phyloP scores from a whole-genome alignment of 1,140 invertebrate species.

The Acromyrmex echinatior region DNA sequence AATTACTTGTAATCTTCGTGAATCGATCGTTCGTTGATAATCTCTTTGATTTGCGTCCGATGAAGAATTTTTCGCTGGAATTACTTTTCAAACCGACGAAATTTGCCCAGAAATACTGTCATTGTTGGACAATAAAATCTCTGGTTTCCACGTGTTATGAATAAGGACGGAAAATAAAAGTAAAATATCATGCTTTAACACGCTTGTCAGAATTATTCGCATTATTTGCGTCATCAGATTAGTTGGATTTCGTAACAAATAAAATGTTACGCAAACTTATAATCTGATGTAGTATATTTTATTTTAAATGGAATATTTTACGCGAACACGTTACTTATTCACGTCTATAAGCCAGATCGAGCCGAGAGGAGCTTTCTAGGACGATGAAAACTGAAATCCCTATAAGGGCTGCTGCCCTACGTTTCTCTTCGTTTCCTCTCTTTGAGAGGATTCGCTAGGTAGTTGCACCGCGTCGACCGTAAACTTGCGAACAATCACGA shows the following conservation, averaged over 20 bases:
- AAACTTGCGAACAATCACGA: slow-evolving; percentile 80
- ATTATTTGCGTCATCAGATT: slow-evolving; percentile 13
- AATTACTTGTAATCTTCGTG: slow-evolving; percentile 33
- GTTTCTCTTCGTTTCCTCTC: slow-evolving; percentile 53
- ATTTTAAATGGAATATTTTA: slow-evolving; percentile 20
- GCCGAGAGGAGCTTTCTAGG: slow-evolving; percentile 29
- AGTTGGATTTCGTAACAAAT: background rate
- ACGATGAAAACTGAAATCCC: slow-evolving; percentile 53
- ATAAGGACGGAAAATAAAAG: background rate
- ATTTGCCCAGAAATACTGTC: slow-evolving; percentile 15
- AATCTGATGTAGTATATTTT: slow-evolving; percentile 11
- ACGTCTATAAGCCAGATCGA: background rate
- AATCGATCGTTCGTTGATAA: slow-evolving; percentile 30
- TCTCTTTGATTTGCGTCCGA: slow-evolving; percentile 22
- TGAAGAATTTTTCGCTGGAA: slow-evolving; percentile 7
- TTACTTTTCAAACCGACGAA: slow-evolving; percentile 32
- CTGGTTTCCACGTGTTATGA: background rate
- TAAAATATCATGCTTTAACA: background rate
- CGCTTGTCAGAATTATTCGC: background rate
- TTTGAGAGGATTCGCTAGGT: slow-evolving; percentile 65
- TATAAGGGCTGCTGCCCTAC: slow-evolving; percentile 30
- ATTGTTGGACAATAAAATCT: background rate
- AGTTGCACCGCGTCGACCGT: slow-evolving; percentile 72
- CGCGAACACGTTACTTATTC: background rate
- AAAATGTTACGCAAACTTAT: background rate